Evolutionary conservation across 2,797 vertebrate species (phyloP).

Genomic region (Taenioides sp.): DNA sequence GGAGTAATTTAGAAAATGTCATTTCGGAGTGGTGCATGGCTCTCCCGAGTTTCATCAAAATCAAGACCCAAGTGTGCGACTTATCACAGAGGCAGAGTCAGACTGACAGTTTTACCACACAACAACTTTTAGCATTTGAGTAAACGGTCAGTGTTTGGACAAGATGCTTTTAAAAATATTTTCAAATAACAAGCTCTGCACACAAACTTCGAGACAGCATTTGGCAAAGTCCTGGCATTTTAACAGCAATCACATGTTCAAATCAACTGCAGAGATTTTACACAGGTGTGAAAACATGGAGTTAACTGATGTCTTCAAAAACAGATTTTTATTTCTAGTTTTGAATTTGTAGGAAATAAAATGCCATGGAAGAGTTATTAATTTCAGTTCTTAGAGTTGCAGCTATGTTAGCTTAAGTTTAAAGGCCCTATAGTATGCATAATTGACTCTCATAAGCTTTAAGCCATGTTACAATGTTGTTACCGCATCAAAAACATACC

Average conservation of each 20-base stretch:
- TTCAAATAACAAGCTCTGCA: not conserved
- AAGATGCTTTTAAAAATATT: not conserved
- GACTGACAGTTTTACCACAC: constrained; percentile 16
- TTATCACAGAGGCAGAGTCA: constrained; percentile 35
- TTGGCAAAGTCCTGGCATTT: not conserved
- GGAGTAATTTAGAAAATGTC: constrained; percentile 65
- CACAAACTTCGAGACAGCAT: constrained; percentile 13
- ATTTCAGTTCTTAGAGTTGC: not conserved
- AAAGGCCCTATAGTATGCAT: too few relatives aligned
- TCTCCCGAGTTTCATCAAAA: constrained; percentile 57
- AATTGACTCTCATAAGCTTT: too few relatives aligned
- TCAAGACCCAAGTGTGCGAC: constrained; percentile 34
- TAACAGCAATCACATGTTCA: not conserved
- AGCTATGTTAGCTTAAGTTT: too few relatives aligned
- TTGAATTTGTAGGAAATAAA: not conserved
- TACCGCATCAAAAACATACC: too few relatives aligned
- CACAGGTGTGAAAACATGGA: not conserved
- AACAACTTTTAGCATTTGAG: constrained; percentile 1
- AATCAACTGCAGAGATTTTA: not conserved
- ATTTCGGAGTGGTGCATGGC: constrained; percentile 45
- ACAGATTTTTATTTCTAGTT: not conserved
- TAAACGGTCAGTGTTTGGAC: not conserved
- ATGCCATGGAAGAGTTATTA: not conserved
- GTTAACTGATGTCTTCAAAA: not conserved
- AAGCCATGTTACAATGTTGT: too few relatives aligned